Evolutionary conservation across 1,140 invertebrate genomes (phyloP).

Genomic region (Meteorus sp.): DNA sequence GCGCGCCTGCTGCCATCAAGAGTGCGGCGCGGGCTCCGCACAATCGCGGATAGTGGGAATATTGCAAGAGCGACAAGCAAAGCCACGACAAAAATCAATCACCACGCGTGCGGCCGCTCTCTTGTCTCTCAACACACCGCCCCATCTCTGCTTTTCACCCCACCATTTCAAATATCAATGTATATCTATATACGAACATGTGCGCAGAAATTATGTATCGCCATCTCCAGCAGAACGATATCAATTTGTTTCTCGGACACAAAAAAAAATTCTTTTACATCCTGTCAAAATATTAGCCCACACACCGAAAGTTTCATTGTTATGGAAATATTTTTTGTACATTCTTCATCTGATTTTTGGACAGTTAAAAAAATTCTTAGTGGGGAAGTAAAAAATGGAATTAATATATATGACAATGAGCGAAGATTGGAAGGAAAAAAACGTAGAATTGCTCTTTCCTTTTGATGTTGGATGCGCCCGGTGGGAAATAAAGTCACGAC

Average conservation of each 20-base stretch:
- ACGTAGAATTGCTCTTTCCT: neutral
- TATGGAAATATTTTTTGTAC: neutral
- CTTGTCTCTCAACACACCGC: slow-evolving; percentile 10
- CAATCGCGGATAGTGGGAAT: slow-evolving; percentile 56
- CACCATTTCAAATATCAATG: no score
- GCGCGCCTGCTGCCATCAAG: slow-evolving; percentile 45
- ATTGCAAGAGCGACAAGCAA: slow-evolving; percentile 51
- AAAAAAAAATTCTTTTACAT: no score
- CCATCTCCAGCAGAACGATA: slow-evolving; percentile 16
- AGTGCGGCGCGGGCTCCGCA: slow-evolving; percentile 46
- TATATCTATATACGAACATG: neutral
- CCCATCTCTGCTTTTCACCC: slow-evolving; percentile 29
- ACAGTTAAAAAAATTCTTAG: neutral
- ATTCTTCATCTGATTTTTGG: neutral
- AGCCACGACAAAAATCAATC: slow-evolving; percentile 61
- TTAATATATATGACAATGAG: neutral
- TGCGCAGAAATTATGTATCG: no score
- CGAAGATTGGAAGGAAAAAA: neutral
- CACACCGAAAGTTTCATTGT: neutral
- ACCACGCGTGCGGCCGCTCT: slow-evolving; percentile 36
- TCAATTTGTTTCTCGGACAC: slow-evolving; percentile 11
- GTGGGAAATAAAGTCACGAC: neutral
- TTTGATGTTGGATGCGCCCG: neutral
- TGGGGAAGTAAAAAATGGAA: neutral
- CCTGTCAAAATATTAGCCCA: slow-evolving; percentile 11